Evolutionary conservation across 2,113 vertebrate species (phyloP).

Genomic region (Chloroceryle aenea): DNA sequence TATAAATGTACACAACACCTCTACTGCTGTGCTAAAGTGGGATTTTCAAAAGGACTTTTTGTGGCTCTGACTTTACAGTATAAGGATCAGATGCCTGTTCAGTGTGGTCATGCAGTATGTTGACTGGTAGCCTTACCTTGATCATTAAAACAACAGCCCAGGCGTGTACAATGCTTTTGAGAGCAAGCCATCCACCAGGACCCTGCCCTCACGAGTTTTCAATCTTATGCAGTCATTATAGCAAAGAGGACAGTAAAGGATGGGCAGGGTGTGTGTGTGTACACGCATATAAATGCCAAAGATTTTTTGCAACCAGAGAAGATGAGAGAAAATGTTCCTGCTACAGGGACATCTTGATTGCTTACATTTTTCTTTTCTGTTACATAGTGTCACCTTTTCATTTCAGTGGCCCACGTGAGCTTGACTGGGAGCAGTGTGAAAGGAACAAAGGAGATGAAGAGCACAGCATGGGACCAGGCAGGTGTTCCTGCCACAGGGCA

Average conservation of each 20-base stretch:
- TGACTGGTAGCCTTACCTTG: conserved; percentile 10
- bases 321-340: conserved; percentile 15
- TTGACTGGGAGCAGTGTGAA: neutral
- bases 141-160: conserved; percentile 26
- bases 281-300: neutral
- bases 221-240: neutral
- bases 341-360: neutral
- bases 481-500: neutral
- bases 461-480: neutral
- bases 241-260: conserved; percentile 29
- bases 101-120: neutral
- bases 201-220: conserved; percentile 35
- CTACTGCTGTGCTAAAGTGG: neutral
- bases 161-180: neutral
- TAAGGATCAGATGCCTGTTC: neutral
- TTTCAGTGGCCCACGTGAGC: neutral
- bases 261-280: neutral
- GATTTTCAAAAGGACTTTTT: neutral
- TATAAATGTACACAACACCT: neutral
- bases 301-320: conserved; percentile 36
- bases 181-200: neutral
- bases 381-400: neutral
- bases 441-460: neutral
- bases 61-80: neutral
- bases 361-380: conserved; percentile 1